Evolutionary conservation across 2,888 invertebrate genomes (phyloP).

Genomic region (Rhorus exstirpatorius): DNA sequence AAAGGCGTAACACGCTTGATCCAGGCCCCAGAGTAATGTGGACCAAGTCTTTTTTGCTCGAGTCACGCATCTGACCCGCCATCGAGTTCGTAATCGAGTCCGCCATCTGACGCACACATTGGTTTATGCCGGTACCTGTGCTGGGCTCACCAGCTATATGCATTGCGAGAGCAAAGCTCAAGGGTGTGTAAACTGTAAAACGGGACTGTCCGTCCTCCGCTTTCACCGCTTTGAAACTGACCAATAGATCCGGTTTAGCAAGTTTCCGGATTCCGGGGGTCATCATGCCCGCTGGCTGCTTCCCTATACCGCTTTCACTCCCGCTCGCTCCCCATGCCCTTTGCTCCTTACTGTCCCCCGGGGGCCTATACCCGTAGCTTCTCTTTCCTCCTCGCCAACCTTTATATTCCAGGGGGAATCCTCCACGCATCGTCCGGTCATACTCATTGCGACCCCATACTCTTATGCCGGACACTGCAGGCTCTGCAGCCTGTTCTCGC

Average conservation of each 20-base stretch:
- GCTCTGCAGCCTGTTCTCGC: conserved; percentile 42
- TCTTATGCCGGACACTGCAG: conserved; percentile 47
- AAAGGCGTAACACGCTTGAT: too few relatives aligned
- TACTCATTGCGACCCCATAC: conserved; percentile 71
- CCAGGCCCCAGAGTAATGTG: too few relatives aligned
- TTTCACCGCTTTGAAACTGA: conserved; percentile 82
- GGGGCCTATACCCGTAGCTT: conserved; percentile 65
- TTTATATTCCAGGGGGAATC: conserved; percentile 48
- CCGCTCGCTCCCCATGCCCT: conserved; percentile 56
- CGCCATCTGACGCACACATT: too few relatives aligned
- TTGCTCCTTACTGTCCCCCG: conserved; percentile 26
- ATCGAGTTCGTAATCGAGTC: too few relatives aligned
- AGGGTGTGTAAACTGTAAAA: conserved; percentile 67
- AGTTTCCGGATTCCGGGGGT: conserved; percentile 86
- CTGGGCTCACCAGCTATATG: not conserved
- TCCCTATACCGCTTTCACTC: conserved; percentile 24
- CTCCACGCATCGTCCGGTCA: conserved; percentile 69
- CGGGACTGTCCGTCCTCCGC: conserved; percentile 60
- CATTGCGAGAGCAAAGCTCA: conserved; percentile 5
- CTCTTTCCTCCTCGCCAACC: conserved; percentile 59
- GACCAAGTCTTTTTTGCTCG: too few relatives aligned
- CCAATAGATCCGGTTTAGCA: conserved; percentile 86
- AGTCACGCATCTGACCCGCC: too few relatives aligned
- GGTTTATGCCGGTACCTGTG: not conserved
- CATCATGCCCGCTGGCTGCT: conserved; percentile 72